phyloP scores from a whole-genome alignment of 2,888 invertebrate species.

The Scelioninae gen. 2 region DNA sequence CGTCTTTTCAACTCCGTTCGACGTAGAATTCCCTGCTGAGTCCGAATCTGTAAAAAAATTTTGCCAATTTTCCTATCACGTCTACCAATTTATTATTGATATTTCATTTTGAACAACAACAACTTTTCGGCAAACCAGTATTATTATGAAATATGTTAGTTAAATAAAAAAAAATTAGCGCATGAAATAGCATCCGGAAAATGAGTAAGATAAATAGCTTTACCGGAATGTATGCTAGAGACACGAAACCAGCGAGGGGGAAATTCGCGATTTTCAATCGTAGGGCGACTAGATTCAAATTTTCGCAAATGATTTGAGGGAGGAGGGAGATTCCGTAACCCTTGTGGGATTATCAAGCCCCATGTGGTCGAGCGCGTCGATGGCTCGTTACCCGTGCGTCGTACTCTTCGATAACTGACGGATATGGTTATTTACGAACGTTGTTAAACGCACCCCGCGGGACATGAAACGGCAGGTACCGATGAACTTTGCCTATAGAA shows the following conservation, averaged over 20 bases:
- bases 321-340: conserved; percentile 65
- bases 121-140: too few relatives aligned
- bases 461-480: conserved; percentile 47
- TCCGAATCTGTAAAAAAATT: too few relatives aligned
- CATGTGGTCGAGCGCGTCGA: conserved; percentile 72
- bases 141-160: not conserved
- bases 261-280: conserved; percentile 44
- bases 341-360: conserved; percentile 73
- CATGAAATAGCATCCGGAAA: conserved; percentile 10
- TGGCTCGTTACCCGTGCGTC: conserved; percentile 73
- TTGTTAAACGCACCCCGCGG: conserved; percentile 63
- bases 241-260: conserved; percentile 35
- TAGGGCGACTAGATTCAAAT: conserved; percentile 67
- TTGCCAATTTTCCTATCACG: too few relatives aligned
- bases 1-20: too few relatives aligned
- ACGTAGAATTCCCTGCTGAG: too few relatives aligned
- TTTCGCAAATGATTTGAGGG: conserved; percentile 70
- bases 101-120: too few relatives aligned
- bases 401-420: conserved; percentile 72
- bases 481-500: conserved; percentile 38
- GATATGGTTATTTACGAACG: conserved; percentile 74
- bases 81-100: too few relatives aligned
- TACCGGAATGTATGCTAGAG: conserved; percentile 16
- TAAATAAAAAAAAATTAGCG: conserved; percentile 13
- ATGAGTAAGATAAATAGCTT: conserved; percentile 43